Evolutionary conservation across 2,888 invertebrate genomes (phyloP).

Genomic region (Amaurobius ferox): DNA sequence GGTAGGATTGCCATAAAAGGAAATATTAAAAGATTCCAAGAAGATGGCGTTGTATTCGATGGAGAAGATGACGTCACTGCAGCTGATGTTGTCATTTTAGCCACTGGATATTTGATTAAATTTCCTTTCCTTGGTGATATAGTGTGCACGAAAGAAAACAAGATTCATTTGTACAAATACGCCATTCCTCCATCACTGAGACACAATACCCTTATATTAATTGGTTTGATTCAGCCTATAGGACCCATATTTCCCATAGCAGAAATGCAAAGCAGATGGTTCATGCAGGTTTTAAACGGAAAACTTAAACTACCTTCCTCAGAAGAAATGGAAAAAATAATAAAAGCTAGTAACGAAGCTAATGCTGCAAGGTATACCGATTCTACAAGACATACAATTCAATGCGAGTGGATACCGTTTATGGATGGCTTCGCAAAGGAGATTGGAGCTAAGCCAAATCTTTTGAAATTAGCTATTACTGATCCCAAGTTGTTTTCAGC

Average conservation of each 20-base stretch:
- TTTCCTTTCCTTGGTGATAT: slow-evolving; percentile 77
- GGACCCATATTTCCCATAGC: slow-evolving; percentile 71
- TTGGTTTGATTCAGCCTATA: slow-evolving; percentile 74
- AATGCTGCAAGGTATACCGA: slow-evolving; percentile 21
- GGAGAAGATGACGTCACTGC: slow-evolving; percentile 75
- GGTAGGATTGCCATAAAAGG: slow-evolving; percentile 76
- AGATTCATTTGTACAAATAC: slow-evolving; percentile 73
- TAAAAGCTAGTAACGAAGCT: background rate
- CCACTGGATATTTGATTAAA: slow-evolving; percentile 77
- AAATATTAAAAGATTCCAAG: slow-evolving; percentile 75
- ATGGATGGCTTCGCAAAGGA: slow-evolving; percentile 79
- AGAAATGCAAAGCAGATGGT: slow-evolving; percentile 73
- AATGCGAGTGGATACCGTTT: slow-evolving; percentile 75
- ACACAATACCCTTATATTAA: slow-evolving; percentile 74
- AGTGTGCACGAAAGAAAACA: slow-evolving; percentile 50
- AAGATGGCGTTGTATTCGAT: slow-evolving; percentile 75
- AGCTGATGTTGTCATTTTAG: slow-evolving; percentile 77
- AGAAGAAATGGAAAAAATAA: slow-evolving; percentile 17
- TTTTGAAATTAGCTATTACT: slow-evolving; percentile 75
- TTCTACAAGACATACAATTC: slow-evolving; percentile 5
- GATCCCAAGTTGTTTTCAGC: slow-evolving; percentile 75
- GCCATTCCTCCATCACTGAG: slow-evolving; percentile 74
- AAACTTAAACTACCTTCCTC: slow-evolving; percentile 32
- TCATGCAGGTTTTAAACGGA: slow-evolving; percentile 39
- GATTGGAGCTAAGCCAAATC: slow-evolving; percentile 77